Conservation (phyloP, 2,888 invertebrate species). For the Apamea monoglypha region DNA sequence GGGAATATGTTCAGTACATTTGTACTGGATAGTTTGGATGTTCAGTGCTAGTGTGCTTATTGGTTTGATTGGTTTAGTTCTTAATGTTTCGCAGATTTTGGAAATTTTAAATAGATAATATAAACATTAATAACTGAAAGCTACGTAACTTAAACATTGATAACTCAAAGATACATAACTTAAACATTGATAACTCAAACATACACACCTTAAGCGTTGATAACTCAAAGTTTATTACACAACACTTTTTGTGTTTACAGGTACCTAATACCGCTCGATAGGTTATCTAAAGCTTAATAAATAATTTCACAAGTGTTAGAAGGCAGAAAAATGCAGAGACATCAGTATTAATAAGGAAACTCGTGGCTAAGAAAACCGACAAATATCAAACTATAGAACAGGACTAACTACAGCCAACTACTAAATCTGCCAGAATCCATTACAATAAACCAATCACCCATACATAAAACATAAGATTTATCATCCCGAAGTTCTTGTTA, state of each 20-base stretch:
- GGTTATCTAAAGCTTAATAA: background rate
- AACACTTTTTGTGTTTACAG: background rate
- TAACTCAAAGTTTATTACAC: background rate
- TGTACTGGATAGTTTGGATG: constrained; percentile 43
- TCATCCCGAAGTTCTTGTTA: constrained; percentile 46
- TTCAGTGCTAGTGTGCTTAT: constrained; percentile 25
- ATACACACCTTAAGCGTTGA: background rate
- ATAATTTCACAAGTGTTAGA: background rate
- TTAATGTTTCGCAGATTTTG: background rate
- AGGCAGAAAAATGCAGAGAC: too few relatives aligned
- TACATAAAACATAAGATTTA: constrained; percentile 41
- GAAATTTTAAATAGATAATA: background rate
- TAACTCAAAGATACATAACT: background rate
- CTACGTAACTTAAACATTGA: background rate
- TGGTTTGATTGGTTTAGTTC: constrained; percentile 1
- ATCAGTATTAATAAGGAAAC: background rate
- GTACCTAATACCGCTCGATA: background rate
- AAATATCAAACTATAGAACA: background rate
- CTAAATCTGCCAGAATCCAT: constrained; percentile 9
- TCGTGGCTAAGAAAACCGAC: background rate
- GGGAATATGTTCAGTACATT: constrained; percentile 54
- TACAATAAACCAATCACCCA: constrained; percentile 8
- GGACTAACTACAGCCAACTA: too few relatives aligned
- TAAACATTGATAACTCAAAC: background rate
- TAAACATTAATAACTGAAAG: background rate